Percentiles rank a stretch among this genome's conserved stretches.
Evolutionary conservation across 2,888 invertebrate species (phyloP).

Genomic region (Tanaodytes sp.): DNA sequence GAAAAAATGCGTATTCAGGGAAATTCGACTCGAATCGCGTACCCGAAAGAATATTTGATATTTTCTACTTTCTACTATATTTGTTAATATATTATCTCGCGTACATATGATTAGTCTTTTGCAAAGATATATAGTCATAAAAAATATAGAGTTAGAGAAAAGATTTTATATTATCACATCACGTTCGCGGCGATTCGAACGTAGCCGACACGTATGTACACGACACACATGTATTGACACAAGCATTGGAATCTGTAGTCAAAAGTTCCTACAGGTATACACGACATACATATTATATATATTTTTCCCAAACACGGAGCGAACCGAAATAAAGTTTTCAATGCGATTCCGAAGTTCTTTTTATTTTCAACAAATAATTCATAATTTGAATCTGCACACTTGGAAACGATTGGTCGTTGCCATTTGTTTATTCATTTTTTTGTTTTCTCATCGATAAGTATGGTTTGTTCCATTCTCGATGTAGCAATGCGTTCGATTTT

Average conservation of each 20-base stretch:
- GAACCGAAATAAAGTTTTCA: conserved; percentile 72
- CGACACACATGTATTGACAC: conserved; percentile 46
- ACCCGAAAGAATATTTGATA: conserved; percentile 57
- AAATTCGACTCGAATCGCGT: conserved; percentile 37
- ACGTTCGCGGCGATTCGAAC: conserved; percentile 53
- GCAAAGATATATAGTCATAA: conserved; percentile 48
- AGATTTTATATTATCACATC: conserved; percentile 59
- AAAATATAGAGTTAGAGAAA: conserved; percentile 59
- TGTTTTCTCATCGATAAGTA: conserved; percentile 68
- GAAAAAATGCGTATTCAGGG: conserved; percentile 30
- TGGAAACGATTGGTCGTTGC: no score
- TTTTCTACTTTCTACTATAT: conserved; percentile 68
- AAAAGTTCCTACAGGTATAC: conserved; percentile 71
- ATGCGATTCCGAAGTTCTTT: conserved; percentile 32
- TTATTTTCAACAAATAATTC: no score
- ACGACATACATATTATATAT: conserved; percentile 65
- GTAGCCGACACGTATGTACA: conserved; percentile 52
- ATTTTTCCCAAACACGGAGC: conserved; percentile 69
- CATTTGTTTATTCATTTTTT: conserved; percentile 46
- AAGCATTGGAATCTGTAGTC: conserved; percentile 66
- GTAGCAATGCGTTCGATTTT: conserved; percentile 69
- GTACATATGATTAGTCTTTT: conserved; percentile 62
- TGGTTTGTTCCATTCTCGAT: conserved; percentile 68
- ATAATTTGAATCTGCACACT: no score
- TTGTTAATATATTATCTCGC: conserved; percentile 67